phyloP scores from a whole-genome alignment of 2,888 invertebrate genomes.

The Rugalucina vietnamica region DNA sequence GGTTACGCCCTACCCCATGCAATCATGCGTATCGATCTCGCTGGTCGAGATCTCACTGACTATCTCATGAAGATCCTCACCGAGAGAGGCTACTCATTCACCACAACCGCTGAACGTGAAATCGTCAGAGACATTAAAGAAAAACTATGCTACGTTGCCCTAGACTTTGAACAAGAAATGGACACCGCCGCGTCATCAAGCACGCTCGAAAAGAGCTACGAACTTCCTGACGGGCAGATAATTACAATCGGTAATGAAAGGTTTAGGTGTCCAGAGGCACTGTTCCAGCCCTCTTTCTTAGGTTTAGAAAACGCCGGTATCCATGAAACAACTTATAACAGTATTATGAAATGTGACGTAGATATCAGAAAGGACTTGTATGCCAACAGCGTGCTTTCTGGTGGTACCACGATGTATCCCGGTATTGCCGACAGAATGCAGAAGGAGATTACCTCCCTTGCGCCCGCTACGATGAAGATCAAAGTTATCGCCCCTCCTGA shows the following conservation, averaged over 20 bases:
- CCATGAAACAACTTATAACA: constrained; percentile 81
- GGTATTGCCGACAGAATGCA: constrained; percentile 98
- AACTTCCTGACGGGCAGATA: constrained; percentile 81
- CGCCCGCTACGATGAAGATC: constrained; percentile 80
- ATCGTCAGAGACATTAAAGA: constrained; percentile 98
- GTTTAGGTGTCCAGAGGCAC: constrained; percentile 80
- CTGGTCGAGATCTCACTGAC: constrained; percentile 78
- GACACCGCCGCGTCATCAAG: constrained; percentile 76
- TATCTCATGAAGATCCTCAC: constrained; percentile 85
- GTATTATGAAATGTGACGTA: constrained; percentile 82
- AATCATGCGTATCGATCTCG: constrained; percentile 85
- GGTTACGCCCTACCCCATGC: constrained; percentile 97
- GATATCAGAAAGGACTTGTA: constrained; percentile 82
- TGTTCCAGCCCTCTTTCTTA: constrained; percentile 81
- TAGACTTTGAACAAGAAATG: constrained; percentile 82
- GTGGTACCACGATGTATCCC: constrained; percentile 98
- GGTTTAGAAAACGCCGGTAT: constrained; percentile 80
- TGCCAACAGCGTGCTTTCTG: constrained; percentile 90
- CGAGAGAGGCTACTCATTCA: constrained; percentile 84
- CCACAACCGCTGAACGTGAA: constrained; percentile 87
- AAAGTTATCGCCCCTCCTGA: background rate
- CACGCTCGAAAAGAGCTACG: constrained; percentile 80
- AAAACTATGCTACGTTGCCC: constrained; percentile 81
- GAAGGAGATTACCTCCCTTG: constrained; percentile 96
- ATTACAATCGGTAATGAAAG: constrained; percentile 82